A percentile compares a stretch with the other conserved stretches of the same genome.
These are phyloP conservation scores for Pseudococcus longispinus DNA, from an alignment of 2,888 invertebrate genomes.

Conservation along the genomic window DNA sequence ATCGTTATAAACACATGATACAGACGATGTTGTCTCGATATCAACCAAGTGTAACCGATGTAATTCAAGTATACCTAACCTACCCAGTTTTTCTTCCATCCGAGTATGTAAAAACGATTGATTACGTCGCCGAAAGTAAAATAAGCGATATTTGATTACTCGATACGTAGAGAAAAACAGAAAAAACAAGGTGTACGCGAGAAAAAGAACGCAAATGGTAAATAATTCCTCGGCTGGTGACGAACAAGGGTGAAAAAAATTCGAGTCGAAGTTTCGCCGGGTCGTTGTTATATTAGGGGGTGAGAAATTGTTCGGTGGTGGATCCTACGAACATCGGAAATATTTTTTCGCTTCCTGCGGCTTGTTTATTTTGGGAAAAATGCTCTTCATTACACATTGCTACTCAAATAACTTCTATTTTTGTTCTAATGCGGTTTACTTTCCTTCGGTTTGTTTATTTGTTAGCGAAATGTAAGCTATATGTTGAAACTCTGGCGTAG, in stretches of 20 bases:
- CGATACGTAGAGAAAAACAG: not conserved
- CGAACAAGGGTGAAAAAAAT: not conserved
- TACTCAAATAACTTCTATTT: conserved; percentile 16
- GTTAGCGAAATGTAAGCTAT: conserved; percentile 19
- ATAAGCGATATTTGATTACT: not conserved
- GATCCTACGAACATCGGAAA: conserved; percentile 14
- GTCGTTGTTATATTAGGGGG: not conserved
- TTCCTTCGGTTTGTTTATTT: conserved; percentile 35
- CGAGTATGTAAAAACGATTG: not conserved
- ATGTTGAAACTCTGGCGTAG: not conserved
- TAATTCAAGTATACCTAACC: too few relatives aligned
- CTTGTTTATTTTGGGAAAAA: conserved; percentile 30
- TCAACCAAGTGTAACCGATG: not conserved
- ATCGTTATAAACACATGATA: not conserved
- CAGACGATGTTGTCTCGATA: not conserved
- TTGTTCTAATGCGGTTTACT: conserved; percentile 35
- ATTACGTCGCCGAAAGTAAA: conserved; percentile 6
- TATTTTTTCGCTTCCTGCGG: conserved; percentile 3
- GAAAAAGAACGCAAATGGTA: not conserved
- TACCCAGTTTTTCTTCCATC: not conserved
- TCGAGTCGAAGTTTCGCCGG: not conserved
- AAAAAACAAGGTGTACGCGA: not conserved
- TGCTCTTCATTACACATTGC: conserved; percentile 16
- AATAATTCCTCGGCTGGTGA: not conserved
- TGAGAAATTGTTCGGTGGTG: not conserved